A percentile compares a stretch with the other conserved stretches of the same genome.
Evolutionary conservation across 1,140 invertebrate species (phyloP).

Genomic region (Paraescarpia echinospica): DNA sequence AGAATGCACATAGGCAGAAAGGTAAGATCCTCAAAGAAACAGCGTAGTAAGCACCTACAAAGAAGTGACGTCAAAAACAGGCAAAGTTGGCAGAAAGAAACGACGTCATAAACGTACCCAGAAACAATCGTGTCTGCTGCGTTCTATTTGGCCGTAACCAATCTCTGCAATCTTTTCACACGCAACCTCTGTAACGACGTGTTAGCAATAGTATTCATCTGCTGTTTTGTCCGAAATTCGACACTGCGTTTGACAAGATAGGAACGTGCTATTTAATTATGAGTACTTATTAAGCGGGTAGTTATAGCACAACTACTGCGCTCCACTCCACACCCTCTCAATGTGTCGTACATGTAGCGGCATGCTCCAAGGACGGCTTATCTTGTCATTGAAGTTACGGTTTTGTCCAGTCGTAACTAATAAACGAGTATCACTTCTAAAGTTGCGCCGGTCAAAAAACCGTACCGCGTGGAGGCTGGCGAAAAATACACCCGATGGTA

Average conservation of each 20-base stretch:
- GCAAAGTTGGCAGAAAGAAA: neutral
- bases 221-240: neutral
- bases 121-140: neutral
- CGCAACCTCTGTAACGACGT: neutral
- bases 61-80: neutral
- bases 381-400: neutral
- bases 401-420: neutral
- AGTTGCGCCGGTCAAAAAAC: neutral
- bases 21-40: neutral
- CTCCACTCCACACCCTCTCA: neutral
- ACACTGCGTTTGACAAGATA: neutral
- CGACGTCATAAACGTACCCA: neutral
- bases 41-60: neutral
- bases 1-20: too few relatives aligned
- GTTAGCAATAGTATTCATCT: neutral
- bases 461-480: neutral
- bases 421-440: conserved; percentile 1
- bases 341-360: neutral
- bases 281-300: neutral
- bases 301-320: neutral
- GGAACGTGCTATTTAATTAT: neutral
- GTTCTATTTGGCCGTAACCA: neutral
- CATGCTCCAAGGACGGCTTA: neutral
- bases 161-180: neutral
- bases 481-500: neutral